Percentiles rank a stretch among this genome's conserved stretches.
These are phyloP conservation scores for Varanus salvator DNA, from an alignment of 2,113 vertebrate species.

Conservation along the genomic window DNA sequence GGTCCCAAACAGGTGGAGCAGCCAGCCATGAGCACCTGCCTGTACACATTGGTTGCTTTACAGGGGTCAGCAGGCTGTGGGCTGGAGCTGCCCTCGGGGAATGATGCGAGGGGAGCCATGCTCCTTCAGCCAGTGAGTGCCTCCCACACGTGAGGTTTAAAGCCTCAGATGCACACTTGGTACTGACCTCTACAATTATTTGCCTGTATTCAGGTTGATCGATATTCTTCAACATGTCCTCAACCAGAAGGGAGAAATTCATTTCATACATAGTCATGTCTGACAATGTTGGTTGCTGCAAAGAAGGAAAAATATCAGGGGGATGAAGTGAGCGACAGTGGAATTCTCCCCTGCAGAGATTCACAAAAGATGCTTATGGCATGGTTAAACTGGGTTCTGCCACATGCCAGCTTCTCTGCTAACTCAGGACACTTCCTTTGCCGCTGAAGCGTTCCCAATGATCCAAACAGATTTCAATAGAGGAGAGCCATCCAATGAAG, in stretches of 20 bases:
- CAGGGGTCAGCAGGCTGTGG: neutral
- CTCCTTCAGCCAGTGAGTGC: neutral
- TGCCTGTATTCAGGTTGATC: slow-evolving; percentile 94
- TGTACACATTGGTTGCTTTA: too few relatives aligned
- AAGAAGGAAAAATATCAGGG: slow-evolving; percentile 34
- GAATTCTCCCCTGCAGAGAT: too few relatives aligned
- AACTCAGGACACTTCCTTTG: neutral
- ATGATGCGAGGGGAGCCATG: too few relatives aligned
- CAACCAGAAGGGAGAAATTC: slow-evolving; percentile 99
- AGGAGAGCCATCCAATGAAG: neutral
- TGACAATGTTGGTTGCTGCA: slow-evolving; percentile 95
- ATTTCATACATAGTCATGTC: slow-evolving; percentile 99
- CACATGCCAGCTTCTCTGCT: too few relatives aligned
- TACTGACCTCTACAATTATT: slow-evolving; percentile 93
- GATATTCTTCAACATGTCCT: slow-evolving; percentile 93
- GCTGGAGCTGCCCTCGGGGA: neutral
- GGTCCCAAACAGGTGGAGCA: too few relatives aligned
- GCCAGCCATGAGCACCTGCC: neutral
- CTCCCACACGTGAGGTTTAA: too few relatives aligned
- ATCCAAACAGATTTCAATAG: neutral
- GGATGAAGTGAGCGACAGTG: neutral
- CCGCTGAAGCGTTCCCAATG: neutral
- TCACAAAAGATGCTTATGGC: neutral
- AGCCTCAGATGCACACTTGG: neutral
- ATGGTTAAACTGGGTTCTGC: too few relatives aligned